Conservation (phyloP, 2,797 vertebrate genomes). For the Poecilia gillii region DNA sequence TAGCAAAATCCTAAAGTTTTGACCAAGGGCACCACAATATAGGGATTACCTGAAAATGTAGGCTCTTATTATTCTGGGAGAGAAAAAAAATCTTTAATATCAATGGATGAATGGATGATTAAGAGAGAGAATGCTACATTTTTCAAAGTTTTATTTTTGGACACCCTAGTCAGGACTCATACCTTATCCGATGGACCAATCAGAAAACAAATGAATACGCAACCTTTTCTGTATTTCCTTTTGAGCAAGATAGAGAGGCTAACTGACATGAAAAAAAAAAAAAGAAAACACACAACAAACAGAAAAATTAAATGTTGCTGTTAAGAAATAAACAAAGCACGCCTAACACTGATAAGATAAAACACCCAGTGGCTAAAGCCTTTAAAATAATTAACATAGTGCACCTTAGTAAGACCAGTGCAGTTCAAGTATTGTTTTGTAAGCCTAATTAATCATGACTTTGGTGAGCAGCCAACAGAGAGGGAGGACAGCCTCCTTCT, state of each 20-base stretch:
- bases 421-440: conserved; percentile 60
- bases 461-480: conserved; percentile 66
- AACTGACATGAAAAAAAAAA: conserved; percentile 5
- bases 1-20: not conserved
- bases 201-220: conserved; percentile 20
- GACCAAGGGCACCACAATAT: not conserved
- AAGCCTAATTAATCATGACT: conserved; percentile 73
- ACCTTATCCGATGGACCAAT: conserved; percentile 15
- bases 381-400: conserved; percentile 55
- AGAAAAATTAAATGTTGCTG: not conserved
- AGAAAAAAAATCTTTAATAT: not conserved
- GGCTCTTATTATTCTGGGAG: not conserved
- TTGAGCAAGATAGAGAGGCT: conserved; percentile 4
- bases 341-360: not conserved
- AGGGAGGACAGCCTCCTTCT: conserved; percentile 69
- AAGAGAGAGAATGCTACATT: not conserved
- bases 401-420: conserved; percentile 55
- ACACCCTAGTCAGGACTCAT: not conserved
- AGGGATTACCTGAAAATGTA: not conserved
- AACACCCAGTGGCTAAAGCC: conserved; percentile 18
- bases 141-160: not conserved
- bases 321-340: conserved; percentile 8
- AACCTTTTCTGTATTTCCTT: conserved; percentile 3
- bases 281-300: too few species aligned
- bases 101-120: not conserved